phyloP scores from a whole-genome alignment of 2,888 invertebrate genomes.

The Mayetiola destructor region DNA sequence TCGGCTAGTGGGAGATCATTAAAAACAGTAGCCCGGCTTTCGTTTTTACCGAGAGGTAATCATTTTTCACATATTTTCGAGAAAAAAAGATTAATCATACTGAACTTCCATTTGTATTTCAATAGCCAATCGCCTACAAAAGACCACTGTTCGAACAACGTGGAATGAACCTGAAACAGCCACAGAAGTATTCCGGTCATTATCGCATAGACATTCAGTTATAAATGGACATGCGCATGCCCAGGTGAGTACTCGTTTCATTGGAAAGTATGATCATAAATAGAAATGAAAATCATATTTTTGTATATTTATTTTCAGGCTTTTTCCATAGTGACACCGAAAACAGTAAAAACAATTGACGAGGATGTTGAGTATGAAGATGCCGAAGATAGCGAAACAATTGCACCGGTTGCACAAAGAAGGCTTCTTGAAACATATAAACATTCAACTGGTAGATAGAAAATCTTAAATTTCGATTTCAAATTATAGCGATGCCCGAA shows the following conservation, averaged over 20 bases:
- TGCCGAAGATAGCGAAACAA: not conserved
- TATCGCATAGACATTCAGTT: slow-evolving; percentile 39
- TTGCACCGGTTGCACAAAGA: not conserved
- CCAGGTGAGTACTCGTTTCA: slow-evolving; percentile 14
- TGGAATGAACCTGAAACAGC: slow-evolving; percentile 31
- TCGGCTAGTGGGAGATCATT: slow-evolving; percentile 22
- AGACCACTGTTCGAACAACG: slow-evolving; percentile 22
- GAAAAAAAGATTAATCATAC: not conserved
- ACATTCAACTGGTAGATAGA: not conserved
- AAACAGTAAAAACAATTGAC: not conserved
- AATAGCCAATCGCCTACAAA: slow-evolving; percentile 44
- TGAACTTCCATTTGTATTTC: not conserved
- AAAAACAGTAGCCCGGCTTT: not conserved
- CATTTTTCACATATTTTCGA: not conserved
- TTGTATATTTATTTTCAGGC: slow-evolving; percentile 22
- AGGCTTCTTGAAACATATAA: not conserved
- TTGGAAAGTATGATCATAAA: not conserved
- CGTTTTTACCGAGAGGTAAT: slow-evolving; percentile 13
- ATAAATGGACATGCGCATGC: slow-evolving; percentile 43
- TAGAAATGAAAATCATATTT: not conserved
- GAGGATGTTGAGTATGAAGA: not conserved
- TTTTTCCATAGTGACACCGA: slow-evolving; percentile 27
- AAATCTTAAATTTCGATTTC: not conserved
- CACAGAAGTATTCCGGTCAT: slow-evolving; percentile 39
- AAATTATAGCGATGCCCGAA: not conserved